Conservation (phyloP, 2,113 vertebrate species). For the Athene cunicularia region DNA sequence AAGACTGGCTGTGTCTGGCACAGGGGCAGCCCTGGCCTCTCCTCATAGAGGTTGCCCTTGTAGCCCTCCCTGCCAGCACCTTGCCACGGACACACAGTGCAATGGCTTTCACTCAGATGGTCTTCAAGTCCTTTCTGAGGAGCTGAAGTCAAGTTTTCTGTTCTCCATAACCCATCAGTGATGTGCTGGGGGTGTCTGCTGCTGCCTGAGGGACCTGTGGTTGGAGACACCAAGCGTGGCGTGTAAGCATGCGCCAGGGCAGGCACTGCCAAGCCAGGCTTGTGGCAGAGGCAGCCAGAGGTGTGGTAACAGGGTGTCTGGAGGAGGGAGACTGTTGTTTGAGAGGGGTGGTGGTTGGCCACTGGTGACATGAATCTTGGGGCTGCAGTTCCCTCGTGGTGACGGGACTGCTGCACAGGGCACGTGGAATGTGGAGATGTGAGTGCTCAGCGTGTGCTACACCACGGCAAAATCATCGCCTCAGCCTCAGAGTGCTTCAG, state of each 20-base stretch:
- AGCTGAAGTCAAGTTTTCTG: not conserved
- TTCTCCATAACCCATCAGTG: not conserved
- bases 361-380: rapidly evolving
- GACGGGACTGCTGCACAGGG: rapidly evolving
- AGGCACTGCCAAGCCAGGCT: not conserved
- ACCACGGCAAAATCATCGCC: rapidly evolving
- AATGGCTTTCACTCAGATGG: not conserved
- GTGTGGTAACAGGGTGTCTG: not conserved
- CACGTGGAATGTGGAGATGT: rapidly evolving
- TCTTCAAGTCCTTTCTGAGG: not conserved
- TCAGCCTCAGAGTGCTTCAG: not conserved
- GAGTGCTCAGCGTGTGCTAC: rapidly evolving
- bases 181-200: not conserved
- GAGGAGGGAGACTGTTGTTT: not conserved
- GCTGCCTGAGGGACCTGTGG: not conserved
- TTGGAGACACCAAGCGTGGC: not conserved
- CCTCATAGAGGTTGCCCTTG: not conserved
- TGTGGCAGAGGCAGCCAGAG: not conserved
- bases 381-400: not conserved
- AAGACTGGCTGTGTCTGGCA: too few species aligned
- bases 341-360: not conserved
- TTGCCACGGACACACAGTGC: not conserved
- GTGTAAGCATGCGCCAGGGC: rapidly evolving
- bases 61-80: rapidly evolving
- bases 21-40: rapidly evolving